Evolutionary conservation across 37 sponge, comb jelly and placozoan species (phyloP).

Genomic region (Crambe crambe): DNA sequence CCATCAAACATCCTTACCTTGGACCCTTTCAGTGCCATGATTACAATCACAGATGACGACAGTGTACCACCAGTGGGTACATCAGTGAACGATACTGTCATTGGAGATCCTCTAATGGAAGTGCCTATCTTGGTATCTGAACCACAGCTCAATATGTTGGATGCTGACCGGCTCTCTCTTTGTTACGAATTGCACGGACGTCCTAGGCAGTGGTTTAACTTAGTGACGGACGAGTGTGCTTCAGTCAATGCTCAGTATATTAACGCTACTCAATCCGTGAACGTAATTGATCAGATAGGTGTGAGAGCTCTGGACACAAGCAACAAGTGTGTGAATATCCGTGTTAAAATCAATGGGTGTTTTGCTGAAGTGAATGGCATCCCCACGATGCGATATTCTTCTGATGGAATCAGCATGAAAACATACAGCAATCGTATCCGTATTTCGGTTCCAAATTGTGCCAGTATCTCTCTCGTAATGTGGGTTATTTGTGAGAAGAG

Average conservation of each 20-base stretch:
- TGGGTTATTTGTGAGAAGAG: conserved; percentile 46
- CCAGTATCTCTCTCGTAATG: conserved; percentile 25
- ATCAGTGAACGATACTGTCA: conserved; percentile 41
- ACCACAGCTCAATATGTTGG: conserved; percentile 5
- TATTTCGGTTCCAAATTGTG: conserved; percentile 59
- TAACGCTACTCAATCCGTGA: not conserved
- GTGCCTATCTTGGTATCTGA: conserved; percentile 26
- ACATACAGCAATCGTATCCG: conserved; percentile 26
- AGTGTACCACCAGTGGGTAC: not conserved
- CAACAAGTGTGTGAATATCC: conserved; percentile 27
- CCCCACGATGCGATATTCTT: not conserved
- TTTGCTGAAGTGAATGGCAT: conserved; percentile 16
- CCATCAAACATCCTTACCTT: too few relatives aligned
- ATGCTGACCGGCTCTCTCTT: not conserved
- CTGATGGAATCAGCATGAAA: conserved; percentile 13
- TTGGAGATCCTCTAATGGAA: conserved; percentile 53
- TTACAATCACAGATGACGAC: conserved; percentile 9
- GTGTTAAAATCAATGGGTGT: conserved; percentile 34
- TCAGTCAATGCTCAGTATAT: conserved; percentile 44
- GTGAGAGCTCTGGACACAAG: conserved; percentile 47
- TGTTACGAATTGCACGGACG: conserved; percentile 56
- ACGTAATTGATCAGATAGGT: conserved; percentile 54
- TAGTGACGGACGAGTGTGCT: conserved; percentile 53
- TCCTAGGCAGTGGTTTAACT: conserved; percentile 11
- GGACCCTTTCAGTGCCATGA: not conserved